Percentiles rank a stretch among this genome's conserved stretches.
phyloP scores from a whole-genome alignment of 2,888 invertebrate species.

The Phortica okadai region DNA sequence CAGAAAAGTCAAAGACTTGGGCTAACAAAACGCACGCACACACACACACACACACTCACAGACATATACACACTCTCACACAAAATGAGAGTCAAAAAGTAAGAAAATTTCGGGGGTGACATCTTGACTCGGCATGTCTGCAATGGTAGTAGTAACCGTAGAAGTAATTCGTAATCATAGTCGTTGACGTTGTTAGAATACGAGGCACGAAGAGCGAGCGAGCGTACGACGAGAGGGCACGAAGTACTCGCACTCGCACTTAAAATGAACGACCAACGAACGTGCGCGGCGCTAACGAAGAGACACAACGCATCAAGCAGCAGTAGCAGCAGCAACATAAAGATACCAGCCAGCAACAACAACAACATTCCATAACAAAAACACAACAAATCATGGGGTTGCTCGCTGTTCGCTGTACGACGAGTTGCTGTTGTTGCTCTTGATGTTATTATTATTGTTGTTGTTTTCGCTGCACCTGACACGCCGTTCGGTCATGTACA shows the following conservation, averaged over 20 bases:
- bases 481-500: constrained; percentile 75
- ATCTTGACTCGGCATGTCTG: constrained; percentile 67
- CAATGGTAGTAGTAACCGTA: constrained; percentile 13
- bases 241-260: constrained; percentile 37
- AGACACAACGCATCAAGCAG: constrained; percentile 39
- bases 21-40: constrained; percentile 41
- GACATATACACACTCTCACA: constrained; percentile 34
- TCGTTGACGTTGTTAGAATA: constrained; percentile 7
- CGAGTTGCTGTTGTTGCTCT: background rate
- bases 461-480: constrained; percentile 72
- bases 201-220: constrained; percentile 12
- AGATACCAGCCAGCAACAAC: constrained; percentile 35
- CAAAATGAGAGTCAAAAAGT: constrained; percentile 8
- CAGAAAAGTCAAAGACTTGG: constrained; percentile 21
- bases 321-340: background rate
- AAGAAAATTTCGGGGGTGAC: constrained; percentile 68
- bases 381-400: background rate
- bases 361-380: background rate
- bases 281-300: constrained; percentile 48
- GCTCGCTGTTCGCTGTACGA: constrained; percentile 19
- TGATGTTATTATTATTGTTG: constrained; percentile 13
- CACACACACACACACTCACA: constrained; percentile 47
- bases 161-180: constrained; percentile 27
- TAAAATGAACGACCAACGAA: constrained; percentile 49
- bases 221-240: constrained; percentile 37